phyloP scores from a whole-genome alignment of 2,888 invertebrate species.

The Megaustenia siamemsis region DNA sequence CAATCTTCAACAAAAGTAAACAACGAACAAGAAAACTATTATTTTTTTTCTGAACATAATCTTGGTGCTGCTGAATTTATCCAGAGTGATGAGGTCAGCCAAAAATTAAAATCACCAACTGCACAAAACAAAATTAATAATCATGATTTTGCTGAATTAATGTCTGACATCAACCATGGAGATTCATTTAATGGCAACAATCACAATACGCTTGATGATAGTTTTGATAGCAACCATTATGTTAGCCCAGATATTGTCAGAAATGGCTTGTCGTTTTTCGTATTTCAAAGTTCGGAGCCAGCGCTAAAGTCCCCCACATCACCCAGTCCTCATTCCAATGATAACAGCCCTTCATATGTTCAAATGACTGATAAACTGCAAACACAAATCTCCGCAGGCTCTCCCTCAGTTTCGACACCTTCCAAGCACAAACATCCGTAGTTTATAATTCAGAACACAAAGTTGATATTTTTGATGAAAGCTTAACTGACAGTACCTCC shows the following conservation, averaged over 20 bases:
- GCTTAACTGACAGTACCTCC: neutral
- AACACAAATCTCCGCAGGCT: neutral
- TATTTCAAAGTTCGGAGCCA: neutral
- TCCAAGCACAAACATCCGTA: neutral
- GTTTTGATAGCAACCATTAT: neutral
- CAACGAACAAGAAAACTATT: neutral
- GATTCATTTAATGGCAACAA: neutral
- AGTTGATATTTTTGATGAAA: neutral
- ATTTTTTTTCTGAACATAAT: neutral
- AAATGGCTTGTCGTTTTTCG: neutral
- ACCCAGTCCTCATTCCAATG: neutral
- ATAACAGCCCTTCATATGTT: neutral
- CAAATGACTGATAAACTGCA: neutral
- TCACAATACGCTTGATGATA: neutral
- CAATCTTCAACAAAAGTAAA: neutral
- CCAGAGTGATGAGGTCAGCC: neutral
- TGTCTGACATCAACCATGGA: neutral
- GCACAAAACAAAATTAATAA: neutral
- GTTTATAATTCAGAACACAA: neutral
- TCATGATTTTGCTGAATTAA: neutral
- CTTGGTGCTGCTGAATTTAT: neutral
- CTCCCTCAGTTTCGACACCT: neutral
- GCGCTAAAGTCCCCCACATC: neutral
- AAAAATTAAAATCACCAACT: neutral
- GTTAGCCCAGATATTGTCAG: neutral